Base-by-base conservation (phyloP, 2,113 vertebrate species). In the Oceanites oceanicus region DNA sequence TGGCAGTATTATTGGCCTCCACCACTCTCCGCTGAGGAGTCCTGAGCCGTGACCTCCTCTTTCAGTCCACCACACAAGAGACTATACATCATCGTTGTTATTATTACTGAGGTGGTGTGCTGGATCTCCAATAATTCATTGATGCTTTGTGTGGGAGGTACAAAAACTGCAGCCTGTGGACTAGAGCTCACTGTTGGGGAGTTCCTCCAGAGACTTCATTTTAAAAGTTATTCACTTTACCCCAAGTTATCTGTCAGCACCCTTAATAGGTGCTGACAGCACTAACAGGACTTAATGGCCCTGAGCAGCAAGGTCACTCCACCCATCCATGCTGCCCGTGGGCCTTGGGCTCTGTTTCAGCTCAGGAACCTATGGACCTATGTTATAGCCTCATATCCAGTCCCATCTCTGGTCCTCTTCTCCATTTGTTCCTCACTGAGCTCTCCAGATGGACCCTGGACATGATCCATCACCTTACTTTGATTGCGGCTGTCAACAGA, bases 261-360 rank as follows among this genome's bases (percentile, higher is more conserved):
- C 23, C 15, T 44, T 52, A 83, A 77, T 49, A n/a, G n/a, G n/a
- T n/a, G n/a, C n/a, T n/a, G n/a, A n/a, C n/a, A n/a, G 15, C 11
- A 66, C 18, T 62, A 49, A 15, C 10, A 56, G 49, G 44, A 18
- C 34, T 58, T 86, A 26, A 22, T 38, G 56, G 13, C 56, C 25
- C 45, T 42, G 29, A 75, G 32, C 32, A 45, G 25, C 0, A 4
- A 72, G n/a, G 32, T 76, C 34, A 27, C 4, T 76, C 52, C 23
- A 50, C 3, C 15, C 12, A 53, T 9, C 22, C n/a, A 23, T 3
- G 6, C 6, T 38, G 29, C 11, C 11, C 5, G 1, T n/a, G 38
- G 36, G 15, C 26, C 26, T 32, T 83, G 75, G 6, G 4, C 21
- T 61, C 25, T 74, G 19, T 44, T 73, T 63, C 52, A 50, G 12